A percentile compares a stretch with the other conserved stretches of the same genome.
phyloP scores from a whole-genome alignment of 2,888 invertebrate species.

The Ryuthela nishihirai region DNA sequence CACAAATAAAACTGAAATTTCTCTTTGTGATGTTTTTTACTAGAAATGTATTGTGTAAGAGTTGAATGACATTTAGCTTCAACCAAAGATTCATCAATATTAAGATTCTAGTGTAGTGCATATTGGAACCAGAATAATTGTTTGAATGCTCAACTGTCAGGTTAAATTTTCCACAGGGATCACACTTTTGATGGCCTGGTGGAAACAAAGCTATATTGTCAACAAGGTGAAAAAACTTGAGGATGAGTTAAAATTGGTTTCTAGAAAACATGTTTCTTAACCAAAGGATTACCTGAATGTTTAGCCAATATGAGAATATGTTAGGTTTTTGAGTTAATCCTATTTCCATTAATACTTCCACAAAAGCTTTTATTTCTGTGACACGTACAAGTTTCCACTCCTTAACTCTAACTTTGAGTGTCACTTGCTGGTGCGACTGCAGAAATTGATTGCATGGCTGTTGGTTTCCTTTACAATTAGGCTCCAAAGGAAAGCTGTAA shows the following conservation, averaged over 20 bases:
- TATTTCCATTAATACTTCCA: slow-evolving; percentile 6
- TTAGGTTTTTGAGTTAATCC: slow-evolving; percentile 1
- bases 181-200: not conserved
- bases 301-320: slow-evolving; percentile 1
- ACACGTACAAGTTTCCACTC: not conserved
- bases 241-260: not conserved
- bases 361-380: slow-evolving; percentile 6
- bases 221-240: slow-evolving; percentile 4
- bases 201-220: not conserved
- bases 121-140: too few species aligned
- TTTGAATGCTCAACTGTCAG: not conserved
- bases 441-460: slow-evolving; percentile 3
- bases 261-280: slow-evolving; percentile 9
- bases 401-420: too few species aligned
- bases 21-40: too few species aligned
- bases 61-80: too few species aligned
- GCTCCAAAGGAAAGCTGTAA: slow-evolving; percentile 7
- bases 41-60: too few species aligned
- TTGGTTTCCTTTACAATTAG: not conserved
- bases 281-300: not conserved
- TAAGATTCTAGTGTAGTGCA: too few species aligned
- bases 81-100: too few species aligned
- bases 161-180: slow-evolving; percentile 3
- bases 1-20: too few species aligned
- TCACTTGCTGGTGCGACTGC: too few species aligned